A percentile compares a stretch with the other conserved stretches of the same genome.
Conservation (phyloP, 2,888 invertebrate species). For the Busseola fusca region DNA sequence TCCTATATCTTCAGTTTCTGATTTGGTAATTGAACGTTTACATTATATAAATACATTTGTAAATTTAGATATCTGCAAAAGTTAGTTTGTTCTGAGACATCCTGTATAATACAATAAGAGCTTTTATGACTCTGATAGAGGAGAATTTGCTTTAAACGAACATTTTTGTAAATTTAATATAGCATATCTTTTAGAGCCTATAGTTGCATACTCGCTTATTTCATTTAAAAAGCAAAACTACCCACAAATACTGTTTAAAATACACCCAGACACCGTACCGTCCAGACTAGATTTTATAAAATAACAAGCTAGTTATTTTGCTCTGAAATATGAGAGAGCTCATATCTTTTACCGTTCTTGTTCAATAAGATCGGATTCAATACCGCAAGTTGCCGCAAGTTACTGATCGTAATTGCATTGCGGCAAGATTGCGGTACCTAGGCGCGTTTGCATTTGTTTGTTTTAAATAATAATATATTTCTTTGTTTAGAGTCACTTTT, state of each 20-base stretch:
- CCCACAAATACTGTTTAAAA: neutral
- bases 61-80: too few relatives aligned
- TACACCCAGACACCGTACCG: neutral
- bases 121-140: neutral
- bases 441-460: neutral
- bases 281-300: constrained; percentile 18
- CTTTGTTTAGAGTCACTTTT: neutral
- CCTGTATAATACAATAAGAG: neutral
- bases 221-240: neutral
- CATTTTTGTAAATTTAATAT: neutral
- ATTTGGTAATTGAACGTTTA: too few relatives aligned
- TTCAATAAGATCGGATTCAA: constrained; percentile 39
- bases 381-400: constrained; percentile 24
- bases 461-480: neutral
- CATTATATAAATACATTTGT: too few relatives aligned
- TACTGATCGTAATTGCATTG: constrained; percentile 37
- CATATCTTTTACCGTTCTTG: constrained; percentile 33
- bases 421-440: constrained; percentile 3
- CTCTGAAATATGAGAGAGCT: constrained; percentile 25
- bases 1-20: too few relatives aligned
- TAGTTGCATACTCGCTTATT: neutral
- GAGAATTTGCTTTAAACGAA: neutral
- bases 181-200: neutral
- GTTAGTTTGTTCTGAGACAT: too few relatives aligned
- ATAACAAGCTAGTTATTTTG: constrained; percentile 9